Conservation (phyloP, 2,113 vertebrate genomes). For the Pseudonaja textilis region DNA sequence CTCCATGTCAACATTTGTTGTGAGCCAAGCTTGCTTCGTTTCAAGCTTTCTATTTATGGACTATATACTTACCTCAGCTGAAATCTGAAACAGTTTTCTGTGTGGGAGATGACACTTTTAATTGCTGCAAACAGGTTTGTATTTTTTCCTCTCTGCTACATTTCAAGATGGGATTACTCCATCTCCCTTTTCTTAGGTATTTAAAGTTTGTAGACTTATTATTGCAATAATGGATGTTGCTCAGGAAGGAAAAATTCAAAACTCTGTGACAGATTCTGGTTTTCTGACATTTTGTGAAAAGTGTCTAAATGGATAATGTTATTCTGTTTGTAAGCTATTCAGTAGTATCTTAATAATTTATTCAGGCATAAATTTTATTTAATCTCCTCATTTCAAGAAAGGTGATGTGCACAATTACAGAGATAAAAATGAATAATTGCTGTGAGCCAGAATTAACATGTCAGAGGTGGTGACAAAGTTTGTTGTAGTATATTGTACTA, state of each 20-base stretch:
- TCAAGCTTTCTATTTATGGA: slow-evolving; percentile 49
- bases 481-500: not conserved
- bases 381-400: not conserved
- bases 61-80: slow-evolving; percentile 39
- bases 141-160: slow-evolving; percentile 41
- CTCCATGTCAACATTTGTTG: slow-evolving; percentile 36
- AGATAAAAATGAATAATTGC: not conserved
- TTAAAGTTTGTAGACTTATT: slow-evolving; percentile 2
- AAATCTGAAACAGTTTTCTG: slow-evolving; percentile 56
- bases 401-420: not conserved
- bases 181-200: slow-evolving; percentile 22
- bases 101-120: slow-evolving; percentile 40
- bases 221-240: slow-evolving; percentile 33
- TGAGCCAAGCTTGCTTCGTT: not conserved
- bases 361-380: not conserved
- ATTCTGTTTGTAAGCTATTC: not conserved
- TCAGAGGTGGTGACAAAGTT: not conserved
- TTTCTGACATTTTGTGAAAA: not conserved
- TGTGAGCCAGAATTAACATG: not conserved
- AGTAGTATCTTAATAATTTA: not conserved
- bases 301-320: not conserved
- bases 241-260: not conserved
- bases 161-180: slow-evolving; percentile 32
- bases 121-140: slow-evolving; percentile 56
- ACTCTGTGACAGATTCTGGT: not conserved